Percentiles rank a stretch among this genome's conserved stretches.
phyloP scores from a whole-genome alignment of 2,888 invertebrate species.

The Tetranychus piercei region DNA sequence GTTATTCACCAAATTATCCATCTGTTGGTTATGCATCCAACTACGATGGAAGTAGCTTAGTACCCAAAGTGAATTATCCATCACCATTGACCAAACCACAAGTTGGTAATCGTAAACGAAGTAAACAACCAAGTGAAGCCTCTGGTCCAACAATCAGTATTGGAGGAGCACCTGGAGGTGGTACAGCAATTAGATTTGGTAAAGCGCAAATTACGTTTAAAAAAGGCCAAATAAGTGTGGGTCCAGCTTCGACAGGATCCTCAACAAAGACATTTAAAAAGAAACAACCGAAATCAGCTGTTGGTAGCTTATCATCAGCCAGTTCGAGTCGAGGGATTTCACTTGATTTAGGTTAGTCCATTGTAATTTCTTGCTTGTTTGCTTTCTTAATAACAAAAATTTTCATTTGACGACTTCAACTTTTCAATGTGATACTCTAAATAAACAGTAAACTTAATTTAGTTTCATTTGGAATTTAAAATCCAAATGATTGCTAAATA shows the following conservation, averaged over 20 bases:
- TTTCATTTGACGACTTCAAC: no score
- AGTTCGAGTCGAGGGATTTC: neutral
- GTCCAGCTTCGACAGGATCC: neutral
- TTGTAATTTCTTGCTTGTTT: neutral
- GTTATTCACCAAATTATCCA: neutral
- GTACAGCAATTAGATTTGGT: constrained; percentile 2
- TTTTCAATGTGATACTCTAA: neutral
- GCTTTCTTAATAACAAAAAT: neutral
- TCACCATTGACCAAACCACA: neutral
- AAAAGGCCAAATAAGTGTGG: constrained; percentile 5
- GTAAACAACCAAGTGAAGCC: neutral
- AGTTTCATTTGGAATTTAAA: neutral
- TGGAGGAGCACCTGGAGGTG: constrained; percentile 13
- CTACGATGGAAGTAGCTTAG: neutral
- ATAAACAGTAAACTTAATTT: neutral
- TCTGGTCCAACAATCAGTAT: constrained; percentile 13
- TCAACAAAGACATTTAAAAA: neutral
- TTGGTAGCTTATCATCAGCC: neutral
- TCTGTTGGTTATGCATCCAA: neutral
- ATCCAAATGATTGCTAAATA: no score
- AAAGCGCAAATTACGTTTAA: constrained; percentile 13
- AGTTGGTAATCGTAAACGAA: neutral
- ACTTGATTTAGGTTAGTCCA: neutral
- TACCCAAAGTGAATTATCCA: neutral
- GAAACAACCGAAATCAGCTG: neutral